Base-by-base conservation (phyloP, 2,113 vertebrate genomes). In the Campylomormyrus tamandua region DNA sequence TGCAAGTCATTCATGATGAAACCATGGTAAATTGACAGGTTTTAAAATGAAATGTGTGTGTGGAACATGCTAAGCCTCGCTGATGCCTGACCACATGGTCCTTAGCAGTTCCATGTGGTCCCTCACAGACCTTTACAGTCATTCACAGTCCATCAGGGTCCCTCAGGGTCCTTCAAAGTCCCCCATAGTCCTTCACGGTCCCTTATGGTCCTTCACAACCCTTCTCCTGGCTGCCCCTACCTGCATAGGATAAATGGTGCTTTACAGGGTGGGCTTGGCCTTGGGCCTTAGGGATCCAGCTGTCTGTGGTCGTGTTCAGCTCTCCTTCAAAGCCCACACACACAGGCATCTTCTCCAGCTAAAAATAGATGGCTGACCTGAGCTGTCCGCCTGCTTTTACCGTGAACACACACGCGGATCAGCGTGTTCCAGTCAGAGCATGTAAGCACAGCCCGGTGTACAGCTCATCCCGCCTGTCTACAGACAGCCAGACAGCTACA, bases 291-390 rank as follows among this genome's bases (percentile, higher is more conserved):
- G 3, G 1, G 70, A 35, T 24, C 88, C 74, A 53, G 88, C 89
- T 58, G 50, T 84, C 70, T 56, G 48, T 53, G 24, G n/a, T 31
- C 3, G 35, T 4, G 48, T 45, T 35, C 49, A 39, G 27, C 85
- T 56, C 53, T 24, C 87, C 21, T 88, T 88, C 87, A 88, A 88
- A 88, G 19, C 19, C 35, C 52, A 62, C 53, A 45, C 53, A 45
- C 17, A 24, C 56, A 42, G 50, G 85, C 49, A 27, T 31, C 49
- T 53, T 27, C 27, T 31, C 45, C n/a, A 48, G n/a, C 84, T 19
- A 50, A 80, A 50, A 89, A 80, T 70, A 89, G 88, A 50, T 24
- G 70, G 66, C 31, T 80, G 66, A 80, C 70, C 89, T 10, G n/a
- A 86, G 52, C 50, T 6, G 52, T 48, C 39, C 80, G 24, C 84